Percentiles rank a stretch among this genome's conserved stretches.
phyloP scores from a whole-genome alignment of 2,888 invertebrate species.

The Heteromurus nitidus region DNA sequence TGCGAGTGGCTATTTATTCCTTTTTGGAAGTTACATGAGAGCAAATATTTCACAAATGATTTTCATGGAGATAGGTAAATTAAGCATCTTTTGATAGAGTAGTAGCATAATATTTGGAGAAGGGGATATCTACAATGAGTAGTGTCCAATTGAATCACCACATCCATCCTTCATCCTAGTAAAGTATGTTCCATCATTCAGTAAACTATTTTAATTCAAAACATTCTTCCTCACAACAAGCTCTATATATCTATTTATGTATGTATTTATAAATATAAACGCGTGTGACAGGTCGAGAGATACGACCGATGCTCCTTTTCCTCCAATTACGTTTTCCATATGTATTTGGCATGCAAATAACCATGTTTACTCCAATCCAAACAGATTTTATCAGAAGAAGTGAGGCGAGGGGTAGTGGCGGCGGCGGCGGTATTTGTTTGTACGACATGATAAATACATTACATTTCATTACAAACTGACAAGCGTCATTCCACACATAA shows the following conservation, averaged over 20 bases:
- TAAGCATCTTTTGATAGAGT: too few relatives aligned
- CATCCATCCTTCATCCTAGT: too few relatives aligned
- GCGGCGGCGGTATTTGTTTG: conserved; percentile 40
- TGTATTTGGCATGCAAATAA: conserved; percentile 11
- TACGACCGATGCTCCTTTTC: neutral
- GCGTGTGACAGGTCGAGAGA: neutral
- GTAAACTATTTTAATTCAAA: conserved; percentile 15
- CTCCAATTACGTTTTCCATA: neutral
- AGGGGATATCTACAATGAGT: too few relatives aligned
- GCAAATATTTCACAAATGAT: too few relatives aligned
- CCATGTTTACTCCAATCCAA: neutral
- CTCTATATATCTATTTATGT: too few relatives aligned
- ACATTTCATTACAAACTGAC: too few relatives aligned
- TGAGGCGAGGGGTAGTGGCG: neutral
- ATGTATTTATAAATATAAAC: too few relatives aligned
- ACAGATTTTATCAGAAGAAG: conserved; percentile 2
- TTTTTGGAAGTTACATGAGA: too few relatives aligned
- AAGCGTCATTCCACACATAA: neutral
- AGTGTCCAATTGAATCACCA: too few relatives aligned
- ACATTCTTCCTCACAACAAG: neutral
- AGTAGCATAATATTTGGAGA: too few relatives aligned
- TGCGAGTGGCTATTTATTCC: too few relatives aligned
- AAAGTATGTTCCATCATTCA: neutral
- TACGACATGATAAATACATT: conserved; percentile 26
- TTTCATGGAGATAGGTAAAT: too few relatives aligned